Conservation (phyloP, 2,113 vertebrate species). For the Callithrix jacchus region DNA sequence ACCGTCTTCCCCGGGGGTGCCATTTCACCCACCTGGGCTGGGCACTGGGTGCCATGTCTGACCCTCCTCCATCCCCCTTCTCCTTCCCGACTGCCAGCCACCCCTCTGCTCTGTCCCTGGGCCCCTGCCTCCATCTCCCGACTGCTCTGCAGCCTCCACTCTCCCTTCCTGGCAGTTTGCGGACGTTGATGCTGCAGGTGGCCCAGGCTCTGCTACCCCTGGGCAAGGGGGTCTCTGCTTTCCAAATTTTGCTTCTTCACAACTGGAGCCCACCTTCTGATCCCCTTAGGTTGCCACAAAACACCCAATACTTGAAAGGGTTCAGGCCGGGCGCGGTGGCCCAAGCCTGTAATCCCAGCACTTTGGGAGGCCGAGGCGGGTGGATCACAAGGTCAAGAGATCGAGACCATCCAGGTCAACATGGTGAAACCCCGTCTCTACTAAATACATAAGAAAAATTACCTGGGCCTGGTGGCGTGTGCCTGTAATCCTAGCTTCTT, state of each 20-base stretch:
- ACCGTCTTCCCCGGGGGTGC: rapidly evolving
- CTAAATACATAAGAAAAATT: no score
- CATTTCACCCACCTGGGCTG: rapidly evolving
- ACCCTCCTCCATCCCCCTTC: no score
- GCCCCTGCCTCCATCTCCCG: rapidly evolving
- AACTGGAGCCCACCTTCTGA: background rate
- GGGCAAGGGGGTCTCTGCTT: rapidly evolving
- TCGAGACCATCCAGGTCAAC: no score
- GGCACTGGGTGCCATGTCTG: rapidly evolving
- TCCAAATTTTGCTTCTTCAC: background rate
- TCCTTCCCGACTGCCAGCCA: background rate
- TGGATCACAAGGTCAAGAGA: no score
- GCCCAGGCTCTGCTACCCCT: background rate
- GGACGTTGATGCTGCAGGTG: rapidly evolving
- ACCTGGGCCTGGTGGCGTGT: no score
- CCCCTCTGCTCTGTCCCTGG: rapidly evolving
- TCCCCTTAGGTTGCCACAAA: background rate
- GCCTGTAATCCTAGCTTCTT: no score
- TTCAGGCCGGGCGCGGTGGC: no score
- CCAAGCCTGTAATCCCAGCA: no score
- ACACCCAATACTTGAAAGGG: rapidly evolving
- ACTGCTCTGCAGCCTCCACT: background rate
- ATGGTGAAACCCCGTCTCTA: no score
- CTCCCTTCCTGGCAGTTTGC: background rate
- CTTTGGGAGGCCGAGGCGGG: no score